A percentile compares a stretch with the other conserved stretches of the same genome.
Evolutionary conservation across 2,113 vertebrate genomes (phyloP).

Genomic region (Morone saxatilis): DNA sequence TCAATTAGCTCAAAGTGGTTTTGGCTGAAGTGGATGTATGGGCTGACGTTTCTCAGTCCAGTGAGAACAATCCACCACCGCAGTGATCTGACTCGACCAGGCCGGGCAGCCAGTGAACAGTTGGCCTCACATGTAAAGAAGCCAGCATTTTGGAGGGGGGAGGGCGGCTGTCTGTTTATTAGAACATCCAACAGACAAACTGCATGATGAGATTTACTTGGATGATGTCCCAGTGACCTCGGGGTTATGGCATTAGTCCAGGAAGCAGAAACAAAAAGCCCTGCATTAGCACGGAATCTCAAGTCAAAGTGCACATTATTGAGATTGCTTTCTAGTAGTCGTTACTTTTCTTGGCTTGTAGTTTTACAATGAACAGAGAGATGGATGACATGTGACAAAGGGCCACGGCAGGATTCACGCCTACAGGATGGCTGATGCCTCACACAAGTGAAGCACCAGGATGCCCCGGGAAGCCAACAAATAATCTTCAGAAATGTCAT

Average conservation of each 20-base stretch:
- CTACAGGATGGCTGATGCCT: not conserved
- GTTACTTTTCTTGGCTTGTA: not conserved
- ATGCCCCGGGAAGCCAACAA: not conserved
- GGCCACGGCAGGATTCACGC: not conserved
- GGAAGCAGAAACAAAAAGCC: not conserved
- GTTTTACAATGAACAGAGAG: not conserved
- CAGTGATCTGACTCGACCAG: not conserved
- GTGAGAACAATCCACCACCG: conserved; percentile 17
- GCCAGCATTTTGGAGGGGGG: not conserved
- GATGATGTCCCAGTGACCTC: conserved; percentile 1
- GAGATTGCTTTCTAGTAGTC: not conserved
- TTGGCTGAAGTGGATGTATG: conserved; percentile 20
- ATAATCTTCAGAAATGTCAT: conserved; percentile 19
- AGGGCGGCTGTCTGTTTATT: conserved; percentile 11
- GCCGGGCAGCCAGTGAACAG: not conserved
- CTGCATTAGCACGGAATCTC: not conserved
- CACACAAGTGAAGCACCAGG: not conserved
- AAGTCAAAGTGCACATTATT: conserved; percentile 13
- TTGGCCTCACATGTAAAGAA: not conserved
- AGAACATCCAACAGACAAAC: conserved; percentile 16
- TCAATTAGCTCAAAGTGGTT: conserved; percentile 45
- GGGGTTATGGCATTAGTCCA: not conserved
- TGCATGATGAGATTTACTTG: conserved; percentile 17
- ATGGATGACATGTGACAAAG: conserved; percentile 24
- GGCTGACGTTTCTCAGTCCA: conserved; percentile 28